Evolutionary conservation across 2,797 vertebrate genomes (phyloP).

Genomic region (Sciaenops ocellatus): DNA sequence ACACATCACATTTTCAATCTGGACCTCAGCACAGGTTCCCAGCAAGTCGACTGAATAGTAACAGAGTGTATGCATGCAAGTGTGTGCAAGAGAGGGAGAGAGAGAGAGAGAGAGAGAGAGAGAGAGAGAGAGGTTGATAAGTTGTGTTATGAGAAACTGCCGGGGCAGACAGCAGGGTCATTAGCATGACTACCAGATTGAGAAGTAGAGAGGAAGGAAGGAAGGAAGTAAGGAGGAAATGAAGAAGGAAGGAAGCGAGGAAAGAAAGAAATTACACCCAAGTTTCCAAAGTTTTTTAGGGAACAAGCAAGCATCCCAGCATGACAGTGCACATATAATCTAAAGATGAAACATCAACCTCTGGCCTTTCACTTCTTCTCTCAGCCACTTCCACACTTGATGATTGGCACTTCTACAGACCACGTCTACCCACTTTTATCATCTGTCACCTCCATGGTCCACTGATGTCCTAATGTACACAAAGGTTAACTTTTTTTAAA

Average conservation of each 20-base stretch:
- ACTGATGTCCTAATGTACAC: neutral
- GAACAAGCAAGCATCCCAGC: constrained; percentile 17
- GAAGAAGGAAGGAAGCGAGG: neutral
- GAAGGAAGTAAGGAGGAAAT: constrained; percentile 21
- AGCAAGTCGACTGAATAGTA: constrained; percentile 70
- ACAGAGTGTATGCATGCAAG: constrained; percentile 58
- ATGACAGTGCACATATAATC: constrained; percentile 20
- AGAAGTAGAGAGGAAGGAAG: constrained; percentile 56
- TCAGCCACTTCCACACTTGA: constrained; percentile 4
- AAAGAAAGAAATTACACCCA: constrained; percentile 41
- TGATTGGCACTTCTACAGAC: constrained; percentile 4
- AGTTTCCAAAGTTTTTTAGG: constrained; percentile 57
- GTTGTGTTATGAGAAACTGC: constrained; percentile 71
- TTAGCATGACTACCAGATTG: constrained; percentile 73
- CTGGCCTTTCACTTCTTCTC: constrained; percentile 30
- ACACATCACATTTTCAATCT: constrained; percentile 80
- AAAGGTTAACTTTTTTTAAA: constrained; percentile 1
- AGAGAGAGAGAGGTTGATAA: constrained; percentile 59
- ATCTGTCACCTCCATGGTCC: neutral
- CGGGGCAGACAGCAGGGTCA: constrained; percentile 68
- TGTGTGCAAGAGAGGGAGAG: constrained; percentile 26
- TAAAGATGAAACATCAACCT: constrained; percentile 27
- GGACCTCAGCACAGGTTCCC: constrained; percentile 70
- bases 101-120: constrained; percentile 3
- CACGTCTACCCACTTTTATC: neutral